Evolutionary conservation across 2,113 vertebrate genomes (phyloP).

Genomic region (Egretta garzetta): DNA sequence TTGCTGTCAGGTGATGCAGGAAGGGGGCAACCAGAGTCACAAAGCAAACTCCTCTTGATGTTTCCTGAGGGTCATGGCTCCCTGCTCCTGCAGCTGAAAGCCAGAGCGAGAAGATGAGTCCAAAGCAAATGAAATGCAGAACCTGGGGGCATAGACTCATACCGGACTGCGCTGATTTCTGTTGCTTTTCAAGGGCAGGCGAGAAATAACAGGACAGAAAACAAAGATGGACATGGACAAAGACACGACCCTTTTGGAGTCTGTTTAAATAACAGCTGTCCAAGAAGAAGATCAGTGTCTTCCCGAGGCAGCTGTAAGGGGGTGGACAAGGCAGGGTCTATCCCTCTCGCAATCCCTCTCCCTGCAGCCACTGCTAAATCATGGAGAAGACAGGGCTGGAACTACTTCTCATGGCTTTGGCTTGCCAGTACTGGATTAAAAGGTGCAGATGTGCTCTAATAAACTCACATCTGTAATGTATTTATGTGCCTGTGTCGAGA

Average conservation of each 20-base stretch:
- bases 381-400: neutral
- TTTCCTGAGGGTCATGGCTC: neutral
- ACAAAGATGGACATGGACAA: neutral
- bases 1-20: neutral
- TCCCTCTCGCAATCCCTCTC: neutral
- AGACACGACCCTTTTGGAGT: neutral
- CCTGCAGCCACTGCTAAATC: neutral
- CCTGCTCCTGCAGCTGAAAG: neutral
- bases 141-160: neutral
- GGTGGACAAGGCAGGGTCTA: neutral
- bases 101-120: neutral
- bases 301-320: neutral
- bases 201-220: neutral
- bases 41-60: neutral
- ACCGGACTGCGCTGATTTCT: neutral
- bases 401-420: neutral
- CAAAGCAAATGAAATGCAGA: neutral
- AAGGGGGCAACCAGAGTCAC: neutral
- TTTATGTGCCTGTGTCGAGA: conserved; percentile 14
- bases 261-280: neutral
- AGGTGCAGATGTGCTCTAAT: conserved; percentile 49
- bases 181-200: neutral
- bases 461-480: conserved; percentile 41
- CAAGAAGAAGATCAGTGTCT: neutral
- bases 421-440: conserved; percentile 29